Conservation (phyloP, 2,113 vertebrate species). For the Clarias magur region DNA sequence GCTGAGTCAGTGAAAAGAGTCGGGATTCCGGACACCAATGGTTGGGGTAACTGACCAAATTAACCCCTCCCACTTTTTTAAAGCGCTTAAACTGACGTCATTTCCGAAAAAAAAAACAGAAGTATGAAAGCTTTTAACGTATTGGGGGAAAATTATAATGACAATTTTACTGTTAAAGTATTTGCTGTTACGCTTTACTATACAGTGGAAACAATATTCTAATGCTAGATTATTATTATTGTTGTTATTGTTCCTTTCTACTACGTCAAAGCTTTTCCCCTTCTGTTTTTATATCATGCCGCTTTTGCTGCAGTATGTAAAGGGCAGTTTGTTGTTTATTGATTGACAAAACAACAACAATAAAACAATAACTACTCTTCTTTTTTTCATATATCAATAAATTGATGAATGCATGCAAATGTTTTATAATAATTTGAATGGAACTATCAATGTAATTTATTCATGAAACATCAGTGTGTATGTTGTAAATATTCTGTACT, state of each 20-base stretch:
- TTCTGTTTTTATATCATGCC: background rate
- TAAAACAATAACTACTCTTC: background rate
- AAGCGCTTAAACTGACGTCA: background rate
- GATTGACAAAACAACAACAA: background rate
- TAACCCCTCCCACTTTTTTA: slow-evolving; percentile 1
- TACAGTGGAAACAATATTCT: too few relatives aligned
- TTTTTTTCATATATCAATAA: background rate
- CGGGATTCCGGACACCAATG: background rate
- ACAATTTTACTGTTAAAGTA: too few relatives aligned
- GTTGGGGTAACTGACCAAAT: background rate
- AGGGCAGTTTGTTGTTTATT: background rate
- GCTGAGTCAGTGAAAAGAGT: background rate
- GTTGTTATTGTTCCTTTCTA: background rate
- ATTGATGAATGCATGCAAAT: background rate
- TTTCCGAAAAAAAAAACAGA: background rate
- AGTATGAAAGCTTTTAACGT: too few relatives aligned
- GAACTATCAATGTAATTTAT: background rate
- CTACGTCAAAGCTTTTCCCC: background rate
- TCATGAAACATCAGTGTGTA: background rate
- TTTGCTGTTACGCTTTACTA: too few relatives aligned
- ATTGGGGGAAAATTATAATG: too few relatives aligned
- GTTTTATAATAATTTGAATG: background rate
- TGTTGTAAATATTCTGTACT: background rate
- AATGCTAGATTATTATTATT: background rate
- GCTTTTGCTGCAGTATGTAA: background rate